Base-by-base conservation (phyloP, 1,140 invertebrate species). In the Meteorus sp. region DNA sequence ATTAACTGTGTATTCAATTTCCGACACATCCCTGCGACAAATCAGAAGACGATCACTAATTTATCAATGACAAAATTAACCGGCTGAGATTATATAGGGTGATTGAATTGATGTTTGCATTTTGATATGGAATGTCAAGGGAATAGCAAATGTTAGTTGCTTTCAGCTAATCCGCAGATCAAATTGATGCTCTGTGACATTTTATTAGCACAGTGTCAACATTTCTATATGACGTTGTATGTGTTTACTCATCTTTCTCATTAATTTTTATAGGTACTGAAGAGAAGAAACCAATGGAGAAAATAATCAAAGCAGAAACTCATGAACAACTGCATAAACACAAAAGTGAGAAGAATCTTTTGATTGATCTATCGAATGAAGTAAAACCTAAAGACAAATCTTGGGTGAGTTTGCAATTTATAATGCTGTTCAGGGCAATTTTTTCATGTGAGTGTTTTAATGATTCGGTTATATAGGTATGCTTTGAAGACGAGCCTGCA, bases 331-430 rank as follows among this genome's bases (percentile, higher is more conserved):
- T 56, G 11, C 48, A 25, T 17, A 23, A 58, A 2, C 41, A 56
- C n/a, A 58, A 43, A 22, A 63, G 61, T 2, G 62, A 71, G 33
- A 77, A 76, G 50, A 77, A 68, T 62, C 48, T 76, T 22, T 41
- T 78, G 3, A 78, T 78, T 44, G 76, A 78, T 68, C 47, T 77
- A 7, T 64, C 67, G n/a, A 73, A 73, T 23, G 74, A 76, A 0
- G 22, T 60, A 0, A 66, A 72, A 53, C 61, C 64, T 4, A 8
- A 55, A 15, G 72, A 66, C 48, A 76, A 76, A 56, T 74, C 70
- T 57, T 77, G 75, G 75, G 76, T 78, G 52, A 67, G 71, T 45
- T 48, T 8, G 0, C n/a, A 15, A 53, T 19, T 15, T 44, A 25
- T 23, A 29, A 22, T 25, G 15, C 44, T 54, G 19, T 33, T 48